Evolutionary conservation across 2,113 vertebrate genomes (phyloP).

Genomic region (Pandion haliaetus): DNA sequence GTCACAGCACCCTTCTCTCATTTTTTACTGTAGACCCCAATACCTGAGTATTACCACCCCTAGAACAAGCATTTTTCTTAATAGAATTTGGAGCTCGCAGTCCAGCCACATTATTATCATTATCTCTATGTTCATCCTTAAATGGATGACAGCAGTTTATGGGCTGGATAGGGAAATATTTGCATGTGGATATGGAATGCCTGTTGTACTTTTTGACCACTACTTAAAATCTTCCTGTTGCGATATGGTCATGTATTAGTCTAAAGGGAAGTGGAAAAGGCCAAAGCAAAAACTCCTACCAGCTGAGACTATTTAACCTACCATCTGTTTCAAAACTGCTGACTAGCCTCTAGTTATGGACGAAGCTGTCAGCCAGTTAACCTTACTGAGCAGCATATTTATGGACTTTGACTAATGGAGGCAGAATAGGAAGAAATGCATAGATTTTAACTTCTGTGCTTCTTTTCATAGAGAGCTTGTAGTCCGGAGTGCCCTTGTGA

Average conservation of each 20-base stretch:
- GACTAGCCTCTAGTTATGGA: neutral
- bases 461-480: neutral
- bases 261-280: conserved; percentile 27
- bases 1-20: neutral
- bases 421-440: neutral
- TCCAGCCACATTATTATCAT: neutral
- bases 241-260: neutral
- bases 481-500: neutral
- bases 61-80: neutral
- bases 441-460: neutral
- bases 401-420: neutral
- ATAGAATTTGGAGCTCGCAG: neutral
- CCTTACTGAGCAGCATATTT: neutral
- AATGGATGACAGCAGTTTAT: neutral
- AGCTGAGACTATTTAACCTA: conserved; percentile 60
- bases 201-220: neutral
- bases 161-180: neutral
- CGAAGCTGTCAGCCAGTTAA: conserved; percentile 7
- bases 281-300: conserved; percentile 21
- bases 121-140: neutral
- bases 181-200: neutral
- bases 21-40: neutral
- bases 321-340: conserved; percentile 31
- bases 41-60: neutral
- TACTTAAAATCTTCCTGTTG: neutral